Conservation (phyloP, 2,797 vertebrate genomes). For the Aulostomus chinensis region DNA sequence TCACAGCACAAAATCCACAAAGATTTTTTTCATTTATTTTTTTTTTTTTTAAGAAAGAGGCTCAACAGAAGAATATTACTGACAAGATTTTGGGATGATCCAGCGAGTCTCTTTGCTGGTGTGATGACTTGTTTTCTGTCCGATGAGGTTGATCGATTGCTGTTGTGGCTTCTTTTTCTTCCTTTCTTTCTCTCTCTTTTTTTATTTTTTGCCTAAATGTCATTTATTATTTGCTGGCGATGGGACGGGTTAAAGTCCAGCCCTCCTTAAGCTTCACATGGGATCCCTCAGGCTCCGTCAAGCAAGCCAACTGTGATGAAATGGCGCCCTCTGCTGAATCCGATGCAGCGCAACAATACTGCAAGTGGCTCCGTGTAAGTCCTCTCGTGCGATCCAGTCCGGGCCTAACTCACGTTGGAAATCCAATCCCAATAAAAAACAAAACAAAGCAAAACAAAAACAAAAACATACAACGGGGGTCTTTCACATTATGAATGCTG, state of each 20-base stretch:
- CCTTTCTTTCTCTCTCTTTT: too few relatives aligned
- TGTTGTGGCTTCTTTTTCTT: too few relatives aligned
- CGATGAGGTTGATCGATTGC: slow-evolving; percentile 49
- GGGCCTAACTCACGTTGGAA: slow-evolving; percentile 35
- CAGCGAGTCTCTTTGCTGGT: slow-evolving; percentile 55
- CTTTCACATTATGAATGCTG: slow-evolving; percentile 84
- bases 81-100: slow-evolving; percentile 31
- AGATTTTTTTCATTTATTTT: slow-evolving; percentile 37
- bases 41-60: slow-evolving; percentile 56
- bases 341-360: slow-evolving; percentile 51
- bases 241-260: slow-evolving; percentile 45
- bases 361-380: slow-evolving; percentile 49
- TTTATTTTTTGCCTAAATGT: slow-evolving; percentile 25
- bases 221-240: slow-evolving; percentile 49
- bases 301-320: slow-evolving; percentile 26
- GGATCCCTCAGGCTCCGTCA: slow-evolving; percentile 30
- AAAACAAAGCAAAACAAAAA: too few relatives aligned
- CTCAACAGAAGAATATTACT: slow-evolving; percentile 62
- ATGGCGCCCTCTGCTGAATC: slow-evolving; percentile 59
- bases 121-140: slow-evolving; percentile 38
- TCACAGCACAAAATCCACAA: slow-evolving; percentile 81
- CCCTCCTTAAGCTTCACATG: slow-evolving; percentile 26
- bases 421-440: too few relatives aligned
- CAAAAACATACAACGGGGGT: too few relatives aligned
- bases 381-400: slow-evolving; percentile 37